These are phyloP conservation scores for Sphaerophoria taeniata DNA, from an alignment of 2,888 invertebrate genomes.

Conservation along the genomic window DNA sequence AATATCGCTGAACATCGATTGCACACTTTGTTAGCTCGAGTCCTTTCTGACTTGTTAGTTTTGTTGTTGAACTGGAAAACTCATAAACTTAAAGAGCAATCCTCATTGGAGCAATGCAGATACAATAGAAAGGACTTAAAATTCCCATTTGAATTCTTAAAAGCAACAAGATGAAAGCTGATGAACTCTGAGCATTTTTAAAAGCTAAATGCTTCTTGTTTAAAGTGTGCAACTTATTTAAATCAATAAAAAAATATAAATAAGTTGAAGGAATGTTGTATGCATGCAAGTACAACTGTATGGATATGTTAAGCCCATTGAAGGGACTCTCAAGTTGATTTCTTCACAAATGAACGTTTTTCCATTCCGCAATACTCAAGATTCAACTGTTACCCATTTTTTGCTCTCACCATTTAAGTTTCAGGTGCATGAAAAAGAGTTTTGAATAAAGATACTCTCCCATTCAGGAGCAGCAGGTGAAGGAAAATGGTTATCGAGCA, in stretches of 20 bases:
- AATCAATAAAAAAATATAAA: constrained; percentile 23
- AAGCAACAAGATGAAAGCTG: constrained; percentile 23
- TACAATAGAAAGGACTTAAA: not conserved
- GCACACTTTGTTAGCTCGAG: constrained; percentile 48
- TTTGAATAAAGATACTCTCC: constrained; percentile 17
- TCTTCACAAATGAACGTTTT: constrained; percentile 29
- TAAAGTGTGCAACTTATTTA: constrained; percentile 49
- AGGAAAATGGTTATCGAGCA: constrained; percentile 16
- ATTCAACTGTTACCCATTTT: constrained; percentile 25
- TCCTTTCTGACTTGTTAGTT: constrained; percentile 22
- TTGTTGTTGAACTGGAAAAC: not conserved
- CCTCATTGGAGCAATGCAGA: not conserved
- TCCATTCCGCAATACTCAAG: constrained; percentile 6
- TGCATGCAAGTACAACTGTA: not conserved
- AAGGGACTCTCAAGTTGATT: constrained; percentile 16
- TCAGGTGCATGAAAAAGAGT: not conserved
- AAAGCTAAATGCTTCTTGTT: constrained; percentile 2
- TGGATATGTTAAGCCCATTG: constrained; percentile 13
- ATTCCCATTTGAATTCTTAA: constrained; percentile 49
- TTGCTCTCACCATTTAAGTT: not conserved
- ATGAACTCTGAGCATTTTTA: constrained; percentile 32
- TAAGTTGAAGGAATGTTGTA: not conserved
- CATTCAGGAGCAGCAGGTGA: constrained; percentile 31
- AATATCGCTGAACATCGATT: constrained; percentile 59
- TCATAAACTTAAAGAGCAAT: constrained; percentile 25